These are phyloP conservation scores for Xanthia icteritia DNA, from an alignment of 2,888 invertebrate species.

Conservation along the genomic window DNA sequence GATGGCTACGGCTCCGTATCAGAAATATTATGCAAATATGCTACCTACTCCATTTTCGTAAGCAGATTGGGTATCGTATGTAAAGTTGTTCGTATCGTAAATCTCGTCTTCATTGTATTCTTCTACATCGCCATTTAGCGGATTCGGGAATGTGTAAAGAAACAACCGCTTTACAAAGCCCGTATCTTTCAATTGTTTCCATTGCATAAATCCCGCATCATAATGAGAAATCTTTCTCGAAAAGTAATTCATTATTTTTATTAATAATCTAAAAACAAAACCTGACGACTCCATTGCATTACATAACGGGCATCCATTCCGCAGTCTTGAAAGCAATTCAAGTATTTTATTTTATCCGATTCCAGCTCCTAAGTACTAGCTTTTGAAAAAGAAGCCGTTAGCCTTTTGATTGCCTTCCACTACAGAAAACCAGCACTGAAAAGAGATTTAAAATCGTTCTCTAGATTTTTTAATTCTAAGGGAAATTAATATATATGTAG, in stretches of 20 bases:
- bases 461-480: constrained; percentile 28
- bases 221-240: background rate
- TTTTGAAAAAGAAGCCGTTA: constrained; percentile 70
- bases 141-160: constrained; percentile 45
- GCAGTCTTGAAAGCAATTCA: constrained; percentile 51
- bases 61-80: constrained; percentile 72
- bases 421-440: constrained; percentile 66
- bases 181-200: constrained; percentile 25
- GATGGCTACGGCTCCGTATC: constrained; percentile 74
- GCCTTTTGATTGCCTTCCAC: constrained; percentile 72
- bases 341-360: constrained; percentile 65
- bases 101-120: constrained; percentile 71
- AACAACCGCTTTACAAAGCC: constrained; percentile 34
- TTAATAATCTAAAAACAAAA: constrained; percentile 4
- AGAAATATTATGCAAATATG: constrained; percentile 81
- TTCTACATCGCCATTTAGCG: constrained; percentile 49
- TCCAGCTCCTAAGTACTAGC: constrained; percentile 63
- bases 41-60: constrained; percentile 74
- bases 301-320: constrained; percentile 44
- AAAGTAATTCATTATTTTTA: background rate
- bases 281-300: background rate
- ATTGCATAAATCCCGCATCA: background rate
- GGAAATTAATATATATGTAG: constrained; percentile 3
- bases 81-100: constrained; percentile 75
- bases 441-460: constrained; percentile 60